These are phyloP conservation scores for Cremastobaeus sp. DNA, from an alignment of 2,888 invertebrate species.

Conservation along the genomic window DNA sequence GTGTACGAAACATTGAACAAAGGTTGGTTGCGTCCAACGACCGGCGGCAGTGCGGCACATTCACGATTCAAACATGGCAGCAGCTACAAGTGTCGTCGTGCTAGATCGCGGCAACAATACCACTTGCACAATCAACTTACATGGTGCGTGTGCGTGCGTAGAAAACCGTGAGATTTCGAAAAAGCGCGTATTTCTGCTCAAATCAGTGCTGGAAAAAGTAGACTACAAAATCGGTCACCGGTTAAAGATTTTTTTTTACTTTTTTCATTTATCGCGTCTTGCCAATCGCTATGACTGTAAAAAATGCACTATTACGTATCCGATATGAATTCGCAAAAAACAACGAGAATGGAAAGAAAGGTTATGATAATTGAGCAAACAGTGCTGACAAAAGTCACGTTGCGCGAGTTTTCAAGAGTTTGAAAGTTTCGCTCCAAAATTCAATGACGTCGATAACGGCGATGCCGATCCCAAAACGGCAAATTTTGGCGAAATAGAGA, in stretches of 20 bases:
- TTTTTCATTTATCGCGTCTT: constrained; percentile 10
- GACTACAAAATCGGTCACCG: constrained; percentile 16
- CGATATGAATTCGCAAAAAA: constrained; percentile 13
- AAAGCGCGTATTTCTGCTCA: background rate
- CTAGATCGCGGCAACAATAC: constrained; percentile 97
- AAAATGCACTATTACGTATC: constrained; percentile 4
- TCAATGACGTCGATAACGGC: constrained; percentile 9
- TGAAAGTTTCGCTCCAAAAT: constrained; percentile 57
- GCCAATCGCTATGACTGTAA: background rate
- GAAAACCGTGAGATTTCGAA: constrained; percentile 16
- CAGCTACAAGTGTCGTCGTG: constrained; percentile 95
- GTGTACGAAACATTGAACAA: constrained; percentile 71
- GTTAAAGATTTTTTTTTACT: background rate
- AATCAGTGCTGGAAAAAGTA: too few species aligned
- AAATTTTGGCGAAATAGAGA: too few species aligned
- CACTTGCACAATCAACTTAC: constrained; percentile 97
- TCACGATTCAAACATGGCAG: constrained; percentile 83
- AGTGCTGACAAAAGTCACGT: constrained; percentile 32
- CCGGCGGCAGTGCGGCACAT: constrained; percentile 73
- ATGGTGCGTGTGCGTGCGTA: constrained; percentile 83
- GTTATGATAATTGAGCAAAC: constrained; percentile 30
- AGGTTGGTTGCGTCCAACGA: constrained; percentile 68
- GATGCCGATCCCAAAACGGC: too few species aligned
- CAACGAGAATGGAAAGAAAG: constrained; percentile 23
- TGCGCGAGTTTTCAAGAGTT: constrained; percentile 37